These are phyloP conservation scores for Amblyjoppa fuscipennis DNA, from an alignment of 2,888 invertebrate species.

Conservation along the genomic window DNA sequence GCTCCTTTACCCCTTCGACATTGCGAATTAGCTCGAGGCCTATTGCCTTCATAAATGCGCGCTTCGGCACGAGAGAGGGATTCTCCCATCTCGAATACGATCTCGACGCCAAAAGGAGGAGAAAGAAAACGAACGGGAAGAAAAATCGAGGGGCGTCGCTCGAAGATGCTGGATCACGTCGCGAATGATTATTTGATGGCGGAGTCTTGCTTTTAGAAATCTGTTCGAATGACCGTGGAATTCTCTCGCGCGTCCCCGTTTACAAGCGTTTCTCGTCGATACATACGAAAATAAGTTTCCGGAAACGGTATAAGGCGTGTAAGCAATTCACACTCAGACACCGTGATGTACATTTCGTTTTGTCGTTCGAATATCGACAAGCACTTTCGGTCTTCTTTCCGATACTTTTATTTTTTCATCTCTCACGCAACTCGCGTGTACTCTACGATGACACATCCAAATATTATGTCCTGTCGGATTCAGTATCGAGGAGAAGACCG, in stretches of 20 bases:
- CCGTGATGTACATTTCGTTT: not conserved
- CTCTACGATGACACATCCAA: not conserved
- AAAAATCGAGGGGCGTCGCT: conserved; percentile 2
- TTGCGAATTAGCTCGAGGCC: conserved; percentile 43
- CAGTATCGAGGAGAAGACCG: not conserved
- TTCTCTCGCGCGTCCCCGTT: conserved; percentile 14
- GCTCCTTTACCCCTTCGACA: conserved; percentile 3
- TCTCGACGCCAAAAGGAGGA: not conserved
- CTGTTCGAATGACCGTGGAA: conserved; percentile 33
- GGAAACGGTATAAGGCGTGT: conserved; percentile 29
- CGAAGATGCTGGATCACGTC: conserved; percentile 25
- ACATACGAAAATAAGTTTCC: not conserved
- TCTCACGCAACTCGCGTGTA: not conserved
- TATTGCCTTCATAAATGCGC: conserved; percentile 8
- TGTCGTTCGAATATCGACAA: conserved; percentile 11
- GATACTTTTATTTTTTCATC: not conserved
- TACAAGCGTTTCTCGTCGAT: conserved; percentile 34
- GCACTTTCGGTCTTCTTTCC: not conserved
- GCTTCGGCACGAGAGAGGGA: conserved; percentile 4
- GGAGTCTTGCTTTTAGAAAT: conserved; percentile 46
- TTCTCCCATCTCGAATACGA: conserved; percentile 25
- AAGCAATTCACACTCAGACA: conserved; percentile 14
- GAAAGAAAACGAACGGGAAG: not conserved
- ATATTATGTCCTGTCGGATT: conserved; percentile 7
- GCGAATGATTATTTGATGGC: conserved; percentile 55